Evolutionary conservation across 1,140 invertebrate genomes (phyloP).

Genomic region (Zaprionus ornatus): DNA sequence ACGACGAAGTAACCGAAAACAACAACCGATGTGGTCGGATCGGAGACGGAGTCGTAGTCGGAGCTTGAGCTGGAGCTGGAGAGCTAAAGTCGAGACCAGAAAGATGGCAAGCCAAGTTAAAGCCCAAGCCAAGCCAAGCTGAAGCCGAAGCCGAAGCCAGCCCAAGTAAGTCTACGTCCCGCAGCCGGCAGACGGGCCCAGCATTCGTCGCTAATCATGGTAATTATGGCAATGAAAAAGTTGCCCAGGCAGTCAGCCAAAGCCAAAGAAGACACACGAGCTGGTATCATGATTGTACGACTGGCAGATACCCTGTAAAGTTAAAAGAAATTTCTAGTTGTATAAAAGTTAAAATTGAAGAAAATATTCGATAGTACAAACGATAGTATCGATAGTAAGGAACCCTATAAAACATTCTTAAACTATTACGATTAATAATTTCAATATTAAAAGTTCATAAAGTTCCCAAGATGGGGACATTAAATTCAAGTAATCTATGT

Average conservation of each 20-base stretch:
- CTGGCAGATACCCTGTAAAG: constrained; percentile 5
- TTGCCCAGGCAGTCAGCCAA: constrained; percentile 52
- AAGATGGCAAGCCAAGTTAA: constrained; percentile 41
- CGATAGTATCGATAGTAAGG: not conserved
- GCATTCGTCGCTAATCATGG: constrained; percentile 79
- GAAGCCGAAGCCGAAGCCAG: constrained; percentile 31
- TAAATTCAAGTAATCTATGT: not conserved
- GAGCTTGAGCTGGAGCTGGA: not conserved
- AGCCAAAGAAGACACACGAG: constrained; percentile 39
- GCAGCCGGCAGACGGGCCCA: constrained; percentile 31
- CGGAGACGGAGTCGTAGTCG: not conserved
- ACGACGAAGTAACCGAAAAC: constrained; percentile 36
- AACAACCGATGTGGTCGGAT: constrained; percentile 17
- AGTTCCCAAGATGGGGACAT: too few species aligned
- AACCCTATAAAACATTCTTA: too few species aligned
- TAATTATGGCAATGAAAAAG: constrained; percentile 82
- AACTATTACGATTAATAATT: too few species aligned
- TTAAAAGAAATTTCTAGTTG: not conserved
- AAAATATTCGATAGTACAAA: too few species aligned
- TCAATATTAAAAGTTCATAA: too few species aligned
- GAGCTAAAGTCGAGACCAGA: constrained; percentile 20
- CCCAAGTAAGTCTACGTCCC: too few species aligned
- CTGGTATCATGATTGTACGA: not conserved
- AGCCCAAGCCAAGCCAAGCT: constrained; percentile 35
- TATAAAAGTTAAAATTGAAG: not conserved